Conservation (phyloP, 2,797 vertebrate species). For the Pipistrellus pygmaeus region DNA sequence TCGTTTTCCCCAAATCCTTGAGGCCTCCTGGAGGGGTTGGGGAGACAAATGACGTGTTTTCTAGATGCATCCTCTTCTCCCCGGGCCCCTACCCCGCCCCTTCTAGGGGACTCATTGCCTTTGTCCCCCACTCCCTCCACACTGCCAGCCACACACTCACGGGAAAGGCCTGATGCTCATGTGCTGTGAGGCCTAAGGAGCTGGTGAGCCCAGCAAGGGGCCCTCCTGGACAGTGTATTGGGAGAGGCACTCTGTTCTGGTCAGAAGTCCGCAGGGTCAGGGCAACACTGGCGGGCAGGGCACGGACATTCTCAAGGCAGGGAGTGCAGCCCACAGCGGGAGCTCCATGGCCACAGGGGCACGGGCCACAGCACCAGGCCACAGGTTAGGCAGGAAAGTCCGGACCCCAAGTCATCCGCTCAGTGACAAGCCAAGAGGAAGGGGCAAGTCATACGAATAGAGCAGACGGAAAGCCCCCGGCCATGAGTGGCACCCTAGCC, state of each 20-base stretch:
- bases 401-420: neutral
- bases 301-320: neutral
- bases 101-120: neutral
- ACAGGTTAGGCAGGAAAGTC: neutral
- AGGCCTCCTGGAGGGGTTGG: neutral
- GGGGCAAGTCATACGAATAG: neutral
- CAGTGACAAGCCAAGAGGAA: neutral
- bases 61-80: neutral
- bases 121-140: neutral
- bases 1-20: neutral
- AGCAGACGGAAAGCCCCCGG: neutral
- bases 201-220: neutral
- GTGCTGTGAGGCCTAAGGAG: accelerated
- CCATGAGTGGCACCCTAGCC: neutral
- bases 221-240: neutral
- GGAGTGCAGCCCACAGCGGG: too few species aligned
- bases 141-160: accelerated
- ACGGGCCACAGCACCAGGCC: neutral
- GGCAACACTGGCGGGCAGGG: neutral
- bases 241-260: neutral
- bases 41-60: neutral
- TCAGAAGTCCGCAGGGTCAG: neutral
- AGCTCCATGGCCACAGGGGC: too few species aligned
- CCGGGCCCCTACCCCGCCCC: neutral
- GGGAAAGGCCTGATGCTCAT: neutral